Base-by-base conservation (phyloP, 2,888 invertebrate genomes). In the Ormyrus thymus region DNA sequence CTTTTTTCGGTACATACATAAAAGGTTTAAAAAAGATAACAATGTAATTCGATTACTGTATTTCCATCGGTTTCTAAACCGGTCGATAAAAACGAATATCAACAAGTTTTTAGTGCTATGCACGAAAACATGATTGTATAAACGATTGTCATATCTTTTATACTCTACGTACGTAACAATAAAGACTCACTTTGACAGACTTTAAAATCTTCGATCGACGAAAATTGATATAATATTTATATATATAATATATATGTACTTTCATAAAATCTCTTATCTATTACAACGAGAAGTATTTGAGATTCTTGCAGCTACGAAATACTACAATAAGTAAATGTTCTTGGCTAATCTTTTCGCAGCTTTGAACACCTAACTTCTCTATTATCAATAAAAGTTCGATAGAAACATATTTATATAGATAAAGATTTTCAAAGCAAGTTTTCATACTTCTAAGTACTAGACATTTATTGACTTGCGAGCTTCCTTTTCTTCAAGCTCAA, bases 61-160 rank as follows among this genome's bases (percentile, higher is more conserved):
- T 62, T 71, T 53, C 15, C 62, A 50, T 73, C 8, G 53, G 51
- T 43, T 72, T 45, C 45, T 43, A n/a, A 66, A 75, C 55, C 29
- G 66, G 59, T 45, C 13, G 70, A 76, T 75, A 71, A 62, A 75
- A 80, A 78, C 56, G 50, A 80, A 66, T 48, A 53, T 61, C 51
- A 77, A 80, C 80, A 80, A 80, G 70, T 80, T 80, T 71, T 78
- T 62, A 53, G 74, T 81, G 78, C 78, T 68, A 64, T 53, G 81
- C 78, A 78, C 78, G n/a, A 81, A 75, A 78, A 72, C 53, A 76
- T 76, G 64, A 76, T 76, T 62, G 55, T 76, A 65, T 64, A 81
- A 76, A 73, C 73, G 79, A 78, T 79, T 74, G 66, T 78, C 75
- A 46, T 72, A 73, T 71, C 61, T 69, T 69, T 65, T 76, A 64